Conservation (phyloP, 2,113 vertebrate species). For the Isichthys henryi region DNA sequence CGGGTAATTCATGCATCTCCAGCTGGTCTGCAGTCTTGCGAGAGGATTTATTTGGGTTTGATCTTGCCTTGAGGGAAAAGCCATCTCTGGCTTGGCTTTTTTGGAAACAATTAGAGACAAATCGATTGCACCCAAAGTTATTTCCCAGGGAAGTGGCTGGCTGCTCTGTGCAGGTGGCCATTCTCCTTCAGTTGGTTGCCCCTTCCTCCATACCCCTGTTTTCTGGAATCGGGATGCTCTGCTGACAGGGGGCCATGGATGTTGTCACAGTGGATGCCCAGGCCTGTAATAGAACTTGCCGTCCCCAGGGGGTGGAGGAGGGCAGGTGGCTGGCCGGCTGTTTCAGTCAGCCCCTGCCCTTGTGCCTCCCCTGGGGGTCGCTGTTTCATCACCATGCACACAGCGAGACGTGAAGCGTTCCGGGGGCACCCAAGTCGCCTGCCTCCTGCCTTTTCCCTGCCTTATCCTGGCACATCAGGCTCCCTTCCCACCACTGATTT, state of each 20-base stretch:
- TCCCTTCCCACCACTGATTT: background rate
- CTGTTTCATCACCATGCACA: background rate
- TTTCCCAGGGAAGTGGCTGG: background rate
- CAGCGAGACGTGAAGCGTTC: background rate
- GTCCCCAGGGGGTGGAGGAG: background rate
- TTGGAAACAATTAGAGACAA: slow-evolving; percentile 10
- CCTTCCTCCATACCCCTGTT: background rate
- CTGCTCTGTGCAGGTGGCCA: background rate
- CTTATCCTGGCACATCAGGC: background rate
- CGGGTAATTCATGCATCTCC: background rate
- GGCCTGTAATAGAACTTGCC: background rate
- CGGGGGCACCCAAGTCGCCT: background rate
- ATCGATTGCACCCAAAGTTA: background rate
- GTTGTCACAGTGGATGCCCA: background rate
- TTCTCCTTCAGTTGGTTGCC: background rate
- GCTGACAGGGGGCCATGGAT: background rate
- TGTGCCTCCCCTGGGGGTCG: background rate
- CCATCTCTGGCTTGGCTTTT: background rate
- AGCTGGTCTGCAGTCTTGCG: background rate
- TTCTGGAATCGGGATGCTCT: background rate
- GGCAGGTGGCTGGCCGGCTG: background rate
- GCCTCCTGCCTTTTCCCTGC: background rate
- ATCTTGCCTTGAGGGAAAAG: background rate
- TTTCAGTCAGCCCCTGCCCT: background rate
- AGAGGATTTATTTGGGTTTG: background rate